These are phyloP conservation scores for Arnoldichthys spilopterus DNA, from an alignment of 2,797 vertebrate species.

Conservation along the genomic window DNA sequence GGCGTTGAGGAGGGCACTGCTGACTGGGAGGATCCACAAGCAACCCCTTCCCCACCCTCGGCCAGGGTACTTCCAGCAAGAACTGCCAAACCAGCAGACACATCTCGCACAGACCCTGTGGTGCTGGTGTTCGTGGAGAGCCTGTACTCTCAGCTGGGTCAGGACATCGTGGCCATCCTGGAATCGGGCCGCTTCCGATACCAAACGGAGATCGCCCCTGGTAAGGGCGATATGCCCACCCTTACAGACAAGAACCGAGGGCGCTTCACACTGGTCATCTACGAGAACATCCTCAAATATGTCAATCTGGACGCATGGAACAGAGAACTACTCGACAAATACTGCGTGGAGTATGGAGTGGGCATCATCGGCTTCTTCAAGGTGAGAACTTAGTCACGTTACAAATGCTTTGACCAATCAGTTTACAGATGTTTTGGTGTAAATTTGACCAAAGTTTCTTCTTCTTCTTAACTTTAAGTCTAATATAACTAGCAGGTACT, in stretches of 20 bases:
- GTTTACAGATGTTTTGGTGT: too few relatives aligned
- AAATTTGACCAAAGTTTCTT: too few relatives aligned
- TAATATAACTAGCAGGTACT: too few relatives aligned
- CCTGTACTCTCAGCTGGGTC: constrained; percentile 96
- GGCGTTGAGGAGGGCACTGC: constrained; percentile 74
- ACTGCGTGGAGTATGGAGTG: constrained; percentile 97
- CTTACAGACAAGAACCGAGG: constrained; percentile 95
- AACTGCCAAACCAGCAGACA: constrained; percentile 67
- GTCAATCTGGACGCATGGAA: constrained; percentile 98
- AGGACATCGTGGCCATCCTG: constrained; percentile 97
- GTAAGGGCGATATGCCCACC: constrained; percentile 98
- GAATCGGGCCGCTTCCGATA: constrained; percentile 96
- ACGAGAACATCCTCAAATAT: constrained; percentile 98
- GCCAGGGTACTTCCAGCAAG: constrained; percentile 71
- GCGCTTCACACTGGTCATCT: constrained; percentile 94
- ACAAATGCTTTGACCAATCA: too few relatives aligned
- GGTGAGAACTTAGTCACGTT: constrained; percentile 70
- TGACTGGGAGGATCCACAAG: constrained; percentile 87
- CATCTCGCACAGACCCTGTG: constrained; percentile 91
- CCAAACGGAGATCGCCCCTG: constrained; percentile 95
- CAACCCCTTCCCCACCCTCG: constrained; percentile 87
- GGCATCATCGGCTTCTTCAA: constrained; percentile 99
- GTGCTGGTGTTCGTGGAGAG: constrained; percentile 98
- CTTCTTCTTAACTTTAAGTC: too few relatives aligned
- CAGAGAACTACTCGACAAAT: constrained; percentile 97